Conservation (phyloP, 2,888 invertebrate genomes). For the Tetheella fluctuosa region DNA sequence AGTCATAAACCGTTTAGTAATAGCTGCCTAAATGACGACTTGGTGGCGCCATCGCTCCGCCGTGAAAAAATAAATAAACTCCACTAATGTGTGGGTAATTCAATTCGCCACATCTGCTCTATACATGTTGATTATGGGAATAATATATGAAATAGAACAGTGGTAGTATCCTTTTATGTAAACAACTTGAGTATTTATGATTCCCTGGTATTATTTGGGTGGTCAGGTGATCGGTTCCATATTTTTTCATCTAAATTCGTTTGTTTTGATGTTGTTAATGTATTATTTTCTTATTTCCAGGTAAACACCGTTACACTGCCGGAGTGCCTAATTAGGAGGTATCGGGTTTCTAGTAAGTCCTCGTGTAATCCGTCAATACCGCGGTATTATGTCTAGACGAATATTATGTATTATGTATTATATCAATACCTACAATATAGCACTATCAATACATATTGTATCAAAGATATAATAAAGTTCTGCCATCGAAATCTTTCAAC, state of each 20-base stretch:
- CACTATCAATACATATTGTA: too few species aligned
- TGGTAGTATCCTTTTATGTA: not conserved
- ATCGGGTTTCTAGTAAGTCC: too few species aligned
- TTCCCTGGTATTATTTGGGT: not conserved
- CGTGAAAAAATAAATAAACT: constrained; percentile 39
- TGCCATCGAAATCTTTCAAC: too few species aligned
- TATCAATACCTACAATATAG: too few species aligned
- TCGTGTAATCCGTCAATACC: too few species aligned
- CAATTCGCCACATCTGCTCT: constrained; percentile 46
- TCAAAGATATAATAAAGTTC: not conserved
- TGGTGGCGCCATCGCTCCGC: constrained; percentile 31
- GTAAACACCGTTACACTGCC: too few species aligned
- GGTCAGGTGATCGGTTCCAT: not conserved
- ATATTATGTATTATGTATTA: too few species aligned
- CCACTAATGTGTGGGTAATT: constrained; percentile 47
- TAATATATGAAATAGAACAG: constrained; percentile 24
- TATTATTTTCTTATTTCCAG: too few species aligned
- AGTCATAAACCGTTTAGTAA: not conserved
- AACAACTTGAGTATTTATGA: constrained; percentile 3
- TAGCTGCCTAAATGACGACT: not conserved
- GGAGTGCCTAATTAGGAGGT: too few species aligned
- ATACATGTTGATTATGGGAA: constrained; percentile 35
- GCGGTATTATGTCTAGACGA: too few species aligned
- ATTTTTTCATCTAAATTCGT: not conserved
- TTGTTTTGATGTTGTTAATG: too few species aligned